Base-by-base conservation (phyloP, 2,113 vertebrate genomes). In the Saguinus midas region DNA sequence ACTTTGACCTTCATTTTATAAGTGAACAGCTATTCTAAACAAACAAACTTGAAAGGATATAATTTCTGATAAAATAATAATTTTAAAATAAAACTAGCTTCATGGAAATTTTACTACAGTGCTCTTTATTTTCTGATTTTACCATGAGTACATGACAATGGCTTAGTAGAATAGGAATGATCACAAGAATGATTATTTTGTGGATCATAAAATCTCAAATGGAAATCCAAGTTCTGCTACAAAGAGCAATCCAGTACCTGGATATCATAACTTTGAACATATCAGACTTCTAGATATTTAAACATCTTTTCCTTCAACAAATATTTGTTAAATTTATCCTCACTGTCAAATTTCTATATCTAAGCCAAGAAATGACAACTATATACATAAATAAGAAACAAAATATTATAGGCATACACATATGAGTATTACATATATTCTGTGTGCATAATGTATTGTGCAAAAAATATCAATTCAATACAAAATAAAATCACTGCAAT, bases 1-100 rank as follows among this genome's bases (percentile, higher is more conserved):
- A 8, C 8, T 16, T 0, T 29, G 3, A 52, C 29, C 1, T 35
- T 58, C 9, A 4, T 0, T 43, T 45, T 37, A 13, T 72, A 29
- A 35, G 16, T 25, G n/a, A 1, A n/a, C 10, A 70, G 25, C 16
- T 58, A 23, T 72, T 85, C 29, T 43, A 68, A 70, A 13, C 21
- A 79, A 61, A 21, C 48, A 40, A 61, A 32, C 4, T 3, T 50
- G 14, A 83, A 58, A 66, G 11, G 37, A 32, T 35, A 23, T 91
- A 10, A 12, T 14, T 17, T 20, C 40, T 50, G 10, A 48, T 7
- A 12, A 50, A 17, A 21, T 70, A 1, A 78, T 17, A 14, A 57
- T 50, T 68, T 8, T 70, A 25, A 55, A 40, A 70, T 5, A 78
- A 10, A n/a, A 13, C 2, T 16, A 87, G 2, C 5, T 68, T 96